Percentiles rank a stretch among this genome's conserved stretches.
Evolutionary conservation across 1,140 invertebrate genomes (phyloP).

Genomic region (Drosophila navojoa): DNA sequence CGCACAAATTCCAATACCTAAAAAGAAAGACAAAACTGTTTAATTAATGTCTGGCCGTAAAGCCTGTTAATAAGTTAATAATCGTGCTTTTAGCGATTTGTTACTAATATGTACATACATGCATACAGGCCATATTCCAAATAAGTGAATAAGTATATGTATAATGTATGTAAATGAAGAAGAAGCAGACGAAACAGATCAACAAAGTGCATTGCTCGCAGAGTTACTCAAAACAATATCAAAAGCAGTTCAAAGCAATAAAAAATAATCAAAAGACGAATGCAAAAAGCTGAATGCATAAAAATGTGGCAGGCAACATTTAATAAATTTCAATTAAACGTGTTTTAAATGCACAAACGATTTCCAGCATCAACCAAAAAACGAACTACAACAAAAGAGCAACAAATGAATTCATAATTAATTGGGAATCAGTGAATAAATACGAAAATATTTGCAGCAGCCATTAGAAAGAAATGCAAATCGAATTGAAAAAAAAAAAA

Average conservation of each 20-base stretch:
- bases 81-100: slow-evolving; percentile 22
- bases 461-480: slow-evolving; percentile 6
- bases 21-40: background rate
- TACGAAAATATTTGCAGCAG: background rate
- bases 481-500: too few relatives aligned
- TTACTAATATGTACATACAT: slow-evolving; percentile 43
- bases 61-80: slow-evolving; percentile 20
- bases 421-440: slow-evolving; percentile 43
- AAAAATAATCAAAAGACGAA: slow-evolving; percentile 51
- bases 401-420: slow-evolving; percentile 53
- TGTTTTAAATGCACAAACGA: slow-evolving; percentile 72
- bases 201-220: slow-evolving; percentile 57
- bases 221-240: slow-evolving; percentile 47
- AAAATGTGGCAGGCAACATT: slow-evolving; percentile 68
- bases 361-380: slow-evolving; percentile 11
- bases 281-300: slow-evolving; percentile 26
- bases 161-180: background rate
- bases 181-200: slow-evolving; percentile 8
- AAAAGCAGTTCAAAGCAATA: slow-evolving; percentile 71
- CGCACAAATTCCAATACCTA: slow-evolving; percentile 4
- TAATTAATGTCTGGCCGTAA: slow-evolving; percentile 13
- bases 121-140: slow-evolving; percentile 25
- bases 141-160: slow-evolving; percentile 16
- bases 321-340: slow-evolving; percentile 78
- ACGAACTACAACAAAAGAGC: slow-evolving; percentile 1